phyloP scores from a whole-genome alignment of 2,888 invertebrate species.

The Eueremaeus valkanovi region DNA sequence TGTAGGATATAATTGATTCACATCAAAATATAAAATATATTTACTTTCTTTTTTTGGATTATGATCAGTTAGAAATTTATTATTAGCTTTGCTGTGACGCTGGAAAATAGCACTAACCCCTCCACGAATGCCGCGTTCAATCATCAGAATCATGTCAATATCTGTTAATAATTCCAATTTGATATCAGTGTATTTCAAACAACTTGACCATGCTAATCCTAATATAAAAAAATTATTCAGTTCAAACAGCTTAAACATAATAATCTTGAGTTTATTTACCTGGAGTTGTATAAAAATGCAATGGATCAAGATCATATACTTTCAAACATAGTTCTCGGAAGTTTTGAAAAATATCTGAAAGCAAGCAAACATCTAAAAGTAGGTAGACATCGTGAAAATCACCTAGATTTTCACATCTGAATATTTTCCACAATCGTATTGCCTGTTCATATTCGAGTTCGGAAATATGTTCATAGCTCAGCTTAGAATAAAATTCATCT shows the following conservation, averaged over 20 bases:
- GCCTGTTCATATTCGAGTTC: constrained; percentile 47
- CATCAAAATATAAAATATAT: constrained; percentile 43
- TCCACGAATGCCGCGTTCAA: constrained; percentile 47
- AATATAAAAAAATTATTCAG: no score
- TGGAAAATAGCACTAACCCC: constrained; percentile 38
- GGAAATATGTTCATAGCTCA: constrained; percentile 42
- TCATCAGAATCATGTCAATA: constrained; percentile 48
- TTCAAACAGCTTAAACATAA: no score
- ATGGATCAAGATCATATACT: constrained; percentile 48
- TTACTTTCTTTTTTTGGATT: constrained; percentile 32
- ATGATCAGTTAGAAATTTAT: constrained; percentile 41
- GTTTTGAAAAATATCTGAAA: constrained; percentile 50
- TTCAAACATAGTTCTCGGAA: constrained; percentile 48
- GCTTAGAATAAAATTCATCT: constrained; percentile 44
- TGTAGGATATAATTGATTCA: constrained; percentile 45
- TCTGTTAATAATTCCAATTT: constrained; percentile 49
- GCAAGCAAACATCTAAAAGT: constrained; percentile 48
- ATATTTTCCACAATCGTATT: constrained; percentile 47
- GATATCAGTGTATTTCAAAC: constrained; percentile 48
- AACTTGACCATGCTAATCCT: constrained; percentile 50
- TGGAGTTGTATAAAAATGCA: constrained; percentile 48
- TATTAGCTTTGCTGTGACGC: constrained; percentile 40
- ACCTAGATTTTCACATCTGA: constrained; percentile 45
- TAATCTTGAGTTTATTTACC: no score
- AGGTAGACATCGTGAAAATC: constrained; percentile 48